Base-by-base conservation (phyloP, 2,888 invertebrate species). In the Plebejus argus region DNA sequence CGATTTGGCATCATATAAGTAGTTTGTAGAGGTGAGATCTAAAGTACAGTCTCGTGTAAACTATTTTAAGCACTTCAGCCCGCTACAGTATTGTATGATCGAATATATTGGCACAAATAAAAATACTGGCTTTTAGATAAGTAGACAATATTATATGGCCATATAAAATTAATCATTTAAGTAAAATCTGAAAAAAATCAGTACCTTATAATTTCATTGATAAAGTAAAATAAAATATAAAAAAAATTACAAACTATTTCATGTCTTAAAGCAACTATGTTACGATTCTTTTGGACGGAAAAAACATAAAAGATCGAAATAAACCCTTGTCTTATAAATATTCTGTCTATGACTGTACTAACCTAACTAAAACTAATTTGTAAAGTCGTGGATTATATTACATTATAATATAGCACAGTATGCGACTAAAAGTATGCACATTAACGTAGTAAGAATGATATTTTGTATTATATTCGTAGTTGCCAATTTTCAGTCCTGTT, bases 261-360 rank as follows among this genome's bases (percentile, higher is more conserved):
- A 71, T 71, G 53, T 74, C 74, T 53, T 74, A 74, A 49, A 74
- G 39, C 72, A 74, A 53, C 28, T 74, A 53, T 49, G 28, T 53
- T 74, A 74, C 53, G 49, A 80, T 76, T 80, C 75, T 84, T 90
- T 88, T 92, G 92, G 92, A 92, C 92, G 92, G 92, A 91, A 88
- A 90, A 89, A 83, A 81, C 66, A 85, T 85, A 83, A 83, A 87
- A 87, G 78, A 82, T 81, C 79, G 77, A 80, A 78, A 77, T 58
- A 77, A 23, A 76, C 78, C 76, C n/a, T 53, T 77, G 76, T 77
- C 70, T 77, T 75, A 78, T 45, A 70, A 39, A 75, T 72, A 79
- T 66, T 61, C 45, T 49, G 76, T 58, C 45, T 45, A 35, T 28
- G 53, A 74, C 76, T 72, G 61, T 71, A 20, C 70, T 75, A 78